These are phyloP conservation scores for Chaenocephalus aceratus DNA, from an alignment of 2,113 vertebrate genomes.

Conservation along the genomic window DNA sequence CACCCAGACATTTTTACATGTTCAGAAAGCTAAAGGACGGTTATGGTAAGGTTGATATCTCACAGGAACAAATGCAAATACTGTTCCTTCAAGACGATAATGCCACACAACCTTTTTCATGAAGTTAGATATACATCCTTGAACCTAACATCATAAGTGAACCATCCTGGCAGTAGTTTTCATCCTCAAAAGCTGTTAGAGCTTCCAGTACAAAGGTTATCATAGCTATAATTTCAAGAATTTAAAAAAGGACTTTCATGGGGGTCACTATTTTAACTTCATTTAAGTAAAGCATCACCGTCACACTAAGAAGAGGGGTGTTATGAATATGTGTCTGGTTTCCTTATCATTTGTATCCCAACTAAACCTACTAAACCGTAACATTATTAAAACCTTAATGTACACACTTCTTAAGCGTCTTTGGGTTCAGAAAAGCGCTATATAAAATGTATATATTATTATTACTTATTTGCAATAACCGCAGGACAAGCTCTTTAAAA, in stretches of 20 bases:
- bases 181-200: not conserved
- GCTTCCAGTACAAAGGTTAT: not conserved
- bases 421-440: no score
- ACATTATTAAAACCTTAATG: not conserved
- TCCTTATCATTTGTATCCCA: not conserved
- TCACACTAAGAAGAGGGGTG: not conserved
- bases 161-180: not conserved
- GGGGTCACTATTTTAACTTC: not conserved
- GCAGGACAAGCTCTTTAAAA: not conserved
- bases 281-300: not conserved
- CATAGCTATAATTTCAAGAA: not conserved
- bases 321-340: not conserved
- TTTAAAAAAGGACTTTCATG: not conserved
- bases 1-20: slow-evolving; percentile 2
- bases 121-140: not conserved
- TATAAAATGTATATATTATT: no score
- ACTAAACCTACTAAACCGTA: no score
- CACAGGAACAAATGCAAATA: slow-evolving; percentile 5
- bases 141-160: not conserved
- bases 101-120: not conserved
- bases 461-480: not conserved
- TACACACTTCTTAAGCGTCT: not conserved
- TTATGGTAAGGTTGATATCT: not conserved
- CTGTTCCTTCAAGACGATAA: not conserved
- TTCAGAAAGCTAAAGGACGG: slow-evolving; percentile 19